Percentiles rank a stretch among this genome's conserved stretches.
These are phyloP conservation scores for Heliconius hewitsoni DNA, from an alignment of 1,140 invertebrate species.

Conservation along the genomic window DNA sequence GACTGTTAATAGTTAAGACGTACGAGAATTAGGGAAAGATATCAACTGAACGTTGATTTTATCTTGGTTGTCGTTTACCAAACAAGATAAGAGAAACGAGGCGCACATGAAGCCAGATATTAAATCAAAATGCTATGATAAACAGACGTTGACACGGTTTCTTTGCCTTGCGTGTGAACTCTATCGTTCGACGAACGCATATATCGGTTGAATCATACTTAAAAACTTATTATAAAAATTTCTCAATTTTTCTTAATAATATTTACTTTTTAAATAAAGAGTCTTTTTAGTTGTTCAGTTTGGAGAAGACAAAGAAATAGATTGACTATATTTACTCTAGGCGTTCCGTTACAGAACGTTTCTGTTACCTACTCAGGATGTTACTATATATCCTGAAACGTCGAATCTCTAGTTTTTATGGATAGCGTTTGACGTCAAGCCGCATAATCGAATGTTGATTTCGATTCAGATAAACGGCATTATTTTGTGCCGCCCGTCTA, in stretches of 20 bases:
- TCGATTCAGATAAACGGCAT: conserved; percentile 54
- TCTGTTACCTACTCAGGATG: background rate
- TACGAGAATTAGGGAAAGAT: conserved; percentile 44
- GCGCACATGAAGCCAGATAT: conserved; percentile 58
- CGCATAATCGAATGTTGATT: conserved; percentile 47
- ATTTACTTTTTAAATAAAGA: background rate
- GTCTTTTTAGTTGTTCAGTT: background rate
- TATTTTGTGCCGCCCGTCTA: conserved; percentile 39
- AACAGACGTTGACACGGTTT: conserved; percentile 68
- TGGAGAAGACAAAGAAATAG: background rate
- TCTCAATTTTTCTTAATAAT: background rate
- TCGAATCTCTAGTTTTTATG: background rate
- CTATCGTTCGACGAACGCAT: conserved; percentile 33
- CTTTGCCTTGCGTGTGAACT: conserved; percentile 50
- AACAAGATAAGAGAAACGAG: conserved; percentile 67
- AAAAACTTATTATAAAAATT: background rate
- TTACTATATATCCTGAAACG: background rate
- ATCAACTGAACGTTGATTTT: conserved; percentile 62
- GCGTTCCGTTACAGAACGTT: background rate
- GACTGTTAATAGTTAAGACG: conserved; percentile 25
- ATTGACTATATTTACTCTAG: background rate
- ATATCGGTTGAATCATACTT: background rate
- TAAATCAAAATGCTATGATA: conserved; percentile 72
- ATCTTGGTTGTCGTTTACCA: conserved; percentile 61
- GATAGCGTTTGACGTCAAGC: conserved; percentile 41